Evolutionary conservation across 2,113 vertebrate species (phyloP), one percentile per base, ranked within the genome.

Genomic region (Dryoscopus gambensis): DNA sequence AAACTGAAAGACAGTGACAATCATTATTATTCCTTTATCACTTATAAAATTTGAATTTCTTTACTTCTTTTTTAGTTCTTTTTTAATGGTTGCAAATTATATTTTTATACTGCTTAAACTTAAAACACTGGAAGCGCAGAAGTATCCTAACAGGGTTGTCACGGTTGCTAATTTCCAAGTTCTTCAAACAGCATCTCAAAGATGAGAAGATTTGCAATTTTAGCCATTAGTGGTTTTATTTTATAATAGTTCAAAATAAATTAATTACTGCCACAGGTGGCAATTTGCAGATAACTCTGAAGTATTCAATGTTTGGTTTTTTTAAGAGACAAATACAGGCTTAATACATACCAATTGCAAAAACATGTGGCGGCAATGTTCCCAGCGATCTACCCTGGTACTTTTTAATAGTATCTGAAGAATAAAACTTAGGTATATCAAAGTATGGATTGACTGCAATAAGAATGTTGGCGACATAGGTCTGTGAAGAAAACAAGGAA

Each of bases 391-490:
- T 98, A 35, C 99, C 99, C 63, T 97, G 98, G 97, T 99, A 99
- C 33, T 98, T 97, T 89, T 98, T 98, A 97, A 99, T 99, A 96
- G 98, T 97, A 10, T 99, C 98, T 17, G 98, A 97, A 19, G 98
- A 97, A 96, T 99, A 99, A 75, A 99, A 98, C 98, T 99, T 99
- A 24, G 99, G 99, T 94, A 99, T 98, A 97, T 99, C 99, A 95
- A 98, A 99, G 97, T 99, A 99, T 1, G 99, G 99, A 87, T 99
- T 99, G 95, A 99, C 98, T 39, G 99, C 99, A 76, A 99, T 99
- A 96, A 99, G 98, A 97, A 99, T 99, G 97, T 99, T 99, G 96
- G 99, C 99, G 57, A 99, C 99, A 67, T 98, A 99, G 1, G 99
- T 99, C 99, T 99, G 98, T 80, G n/a, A 96, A 75, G 35, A 81